Percentiles rank a stretch among this genome's conserved stretches.
Evolutionary conservation across 2,888 invertebrate genomes (phyloP).

Genomic region (Aspidiotus destructor): DNA sequence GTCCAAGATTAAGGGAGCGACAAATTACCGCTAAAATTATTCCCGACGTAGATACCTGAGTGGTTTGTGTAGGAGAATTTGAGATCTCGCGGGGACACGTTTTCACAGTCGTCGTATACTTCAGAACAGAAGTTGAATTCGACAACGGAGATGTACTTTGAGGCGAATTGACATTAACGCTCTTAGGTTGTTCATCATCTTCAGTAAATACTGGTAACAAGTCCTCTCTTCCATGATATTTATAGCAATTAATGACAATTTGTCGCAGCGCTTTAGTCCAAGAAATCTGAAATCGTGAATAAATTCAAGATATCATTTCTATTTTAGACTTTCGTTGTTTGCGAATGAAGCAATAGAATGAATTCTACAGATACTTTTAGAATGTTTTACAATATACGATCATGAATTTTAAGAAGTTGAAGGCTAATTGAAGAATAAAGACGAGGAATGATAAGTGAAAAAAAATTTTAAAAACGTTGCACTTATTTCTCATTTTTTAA

Average conservation of each 20-base stretch:
- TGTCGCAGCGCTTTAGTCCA: slow-evolving; percentile 95
- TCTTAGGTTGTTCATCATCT: slow-evolving; percentile 57
- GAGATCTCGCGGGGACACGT: slow-evolving; percentile 15
- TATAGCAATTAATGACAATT: slow-evolving; percentile 96
- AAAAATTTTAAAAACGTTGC: no score
- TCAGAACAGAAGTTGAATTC: slow-evolving; percentile 24
- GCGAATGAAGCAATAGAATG: neutral
- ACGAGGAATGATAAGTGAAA: no score
- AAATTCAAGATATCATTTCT: neutral
- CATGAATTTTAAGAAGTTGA: neutral
- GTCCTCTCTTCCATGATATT: slow-evolving; percentile 93
- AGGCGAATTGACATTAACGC: slow-evolving; percentile 20
- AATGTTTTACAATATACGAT: neutral
- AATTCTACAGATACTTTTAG: no score
- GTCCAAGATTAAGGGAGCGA: no score
- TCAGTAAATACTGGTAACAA: slow-evolving; percentile 87
- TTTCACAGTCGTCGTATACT: slow-evolving; percentile 22
- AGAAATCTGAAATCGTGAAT: slow-evolving; percentile 61
- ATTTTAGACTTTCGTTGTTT: neutral
- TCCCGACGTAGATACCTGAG: neutral
- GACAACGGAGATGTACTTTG: slow-evolving; percentile 19
- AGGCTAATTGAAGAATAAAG: no score
- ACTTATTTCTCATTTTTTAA: no score
- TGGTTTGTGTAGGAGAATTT: slow-evolving; percentile 13
- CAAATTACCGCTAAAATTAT: neutral